Evolutionary conservation across 1,140 invertebrate genomes (phyloP), one percentile per base, ranked within the genome.

Genomic region (Dufourea novaeangliae): DNA sequence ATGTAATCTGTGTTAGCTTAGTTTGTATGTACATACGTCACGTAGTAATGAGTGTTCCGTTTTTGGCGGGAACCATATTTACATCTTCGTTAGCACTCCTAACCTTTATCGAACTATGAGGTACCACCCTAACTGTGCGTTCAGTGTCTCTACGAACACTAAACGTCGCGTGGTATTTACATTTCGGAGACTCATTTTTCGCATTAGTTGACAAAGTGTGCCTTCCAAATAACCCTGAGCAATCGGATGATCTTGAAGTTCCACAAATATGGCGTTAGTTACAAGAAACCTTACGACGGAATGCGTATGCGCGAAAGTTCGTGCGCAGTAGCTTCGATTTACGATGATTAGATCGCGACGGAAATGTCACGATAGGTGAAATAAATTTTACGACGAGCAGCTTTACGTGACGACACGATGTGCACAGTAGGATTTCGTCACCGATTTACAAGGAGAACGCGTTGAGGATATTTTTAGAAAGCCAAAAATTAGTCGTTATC

Each of bases 401-500:
- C 27, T 50, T 74, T 17, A 10, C 32, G 25, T 12, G 37, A 61
- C 61, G 78, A 68, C 72, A 34, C 41, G 32, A 52, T 29, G 7
- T 68, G 69, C 44, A 34, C 52, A 52, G 39, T 2, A 32, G 12
- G 20, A 57, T 75, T 82, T 84, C 70, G 68, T 76, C 70, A 68
- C 12, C 14, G n/a, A 25, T 44, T 56, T 32, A 25, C 37, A 27
- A 22, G 27, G 34, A 34, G 56, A 14, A 46, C 29, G 50, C 46
- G 46, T 71, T 17, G 14, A 57, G 11, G 71, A 72, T 79, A 82
- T 74, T 81, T 81, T 78, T 71, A 74, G 64, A 81, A 27, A 79
- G 63, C 50, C 57, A 69, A 83, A 81, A 81, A 54, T 54, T 71
- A 62, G n/a, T 20, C 17, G 20, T 82, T 83, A 83, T 83, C 82